Percentiles rank a stretch among this genome's conserved stretches.
Conservation (phyloP, 2,113 vertebrate species). For the Lates calcarifer region DNA sequence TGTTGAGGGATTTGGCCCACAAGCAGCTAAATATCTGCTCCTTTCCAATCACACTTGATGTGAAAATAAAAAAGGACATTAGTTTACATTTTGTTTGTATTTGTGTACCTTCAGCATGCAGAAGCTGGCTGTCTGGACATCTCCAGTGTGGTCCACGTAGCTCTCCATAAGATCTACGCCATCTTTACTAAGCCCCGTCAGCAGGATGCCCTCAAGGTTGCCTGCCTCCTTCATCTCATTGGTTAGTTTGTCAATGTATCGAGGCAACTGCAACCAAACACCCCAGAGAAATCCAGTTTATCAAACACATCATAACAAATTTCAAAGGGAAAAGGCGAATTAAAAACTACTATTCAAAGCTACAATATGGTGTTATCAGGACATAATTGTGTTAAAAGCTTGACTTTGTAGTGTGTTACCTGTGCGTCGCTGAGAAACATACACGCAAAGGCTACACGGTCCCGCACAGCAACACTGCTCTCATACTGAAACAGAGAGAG, state of each 20-base stretch:
- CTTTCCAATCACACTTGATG: background rate
- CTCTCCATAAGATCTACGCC: slow-evolving; percentile 99
- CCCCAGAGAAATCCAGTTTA: background rate
- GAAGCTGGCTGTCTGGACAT: slow-evolving; percentile 98
- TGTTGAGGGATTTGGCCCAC: no score
- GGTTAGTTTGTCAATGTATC: slow-evolving; percentile 96
- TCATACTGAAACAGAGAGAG: slow-evolving; percentile 87
- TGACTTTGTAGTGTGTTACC: slow-evolving; percentile 82
- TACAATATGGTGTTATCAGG: background rate
- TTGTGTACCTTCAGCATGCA: slow-evolving; percentile 94
- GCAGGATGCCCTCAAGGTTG: slow-evolving; percentile 96
- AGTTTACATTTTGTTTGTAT: background rate
- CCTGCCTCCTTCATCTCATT: slow-evolving; percentile 97
- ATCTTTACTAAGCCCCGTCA: slow-evolving; percentile 96
- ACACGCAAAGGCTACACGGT: slow-evolving; percentile 97
- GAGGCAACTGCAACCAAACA: slow-evolving; percentile 86
- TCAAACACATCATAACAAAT: background rate
- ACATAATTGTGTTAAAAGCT: background rate
- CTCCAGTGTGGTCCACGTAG: slow-evolving; percentile 95
- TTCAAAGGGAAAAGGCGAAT: background rate
- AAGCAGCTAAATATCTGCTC: background rate
- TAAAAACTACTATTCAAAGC: background rate
- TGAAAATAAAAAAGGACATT: background rate
- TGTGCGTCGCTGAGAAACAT: slow-evolving; percentile 96
- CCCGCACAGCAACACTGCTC: slow-evolving; percentile 93